Base-by-base conservation (phyloP, 2,797 vertebrate species). In the Hyperoplus lanceolatus region DNA sequence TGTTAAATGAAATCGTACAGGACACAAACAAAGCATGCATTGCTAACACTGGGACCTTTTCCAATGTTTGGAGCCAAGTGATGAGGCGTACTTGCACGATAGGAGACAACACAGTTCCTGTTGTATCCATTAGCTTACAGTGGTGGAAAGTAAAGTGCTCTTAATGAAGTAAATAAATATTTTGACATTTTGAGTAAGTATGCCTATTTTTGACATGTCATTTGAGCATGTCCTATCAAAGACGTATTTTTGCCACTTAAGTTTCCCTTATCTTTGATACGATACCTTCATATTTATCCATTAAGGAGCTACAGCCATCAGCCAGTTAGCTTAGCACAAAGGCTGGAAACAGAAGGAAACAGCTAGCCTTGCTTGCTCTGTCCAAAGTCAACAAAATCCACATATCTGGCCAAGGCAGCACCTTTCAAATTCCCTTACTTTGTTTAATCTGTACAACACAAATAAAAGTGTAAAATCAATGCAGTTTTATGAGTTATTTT, bases 41-140 rank as follows among this genome's bases (percentile, higher is more conserved):
- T 29, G 86, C 82, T 83, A 86, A 86, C 78, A 51, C 43, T 1
- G 8, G 29, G 36, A 13, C 69, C 82, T 70, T 69, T 65, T 71
- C 54, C 21, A 14, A 29, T 46, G 36, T 71, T 75, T 83, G 59
- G 8, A 73, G 15, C 45, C 74, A 43, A 74, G 18, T 65, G 42
- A 81, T 71, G 55, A 66, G 14, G 62, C 38, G 11, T 70, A 56
- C 56, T 67, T 67, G 57, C 29, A 53, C 61, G 15, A 75, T 41
- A 4, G 4, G 21, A 57, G 51, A 75, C 10, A 70, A 15, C 12
- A 18, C 21, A 61, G 39, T 38, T 68, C 49, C 38, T 74, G 41
- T 60, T 70, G 15, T 13, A 71, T 76, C 57, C 58, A 0, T 45
- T 36, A 57, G 49, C 62, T 51, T 12, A 70, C 59, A 39, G 46